Evolutionary conservation across 2,888 invertebrate genomes (phyloP), one percentile per base, ranked within the genome.

Genomic region (Pelosia muscerda): DNA sequence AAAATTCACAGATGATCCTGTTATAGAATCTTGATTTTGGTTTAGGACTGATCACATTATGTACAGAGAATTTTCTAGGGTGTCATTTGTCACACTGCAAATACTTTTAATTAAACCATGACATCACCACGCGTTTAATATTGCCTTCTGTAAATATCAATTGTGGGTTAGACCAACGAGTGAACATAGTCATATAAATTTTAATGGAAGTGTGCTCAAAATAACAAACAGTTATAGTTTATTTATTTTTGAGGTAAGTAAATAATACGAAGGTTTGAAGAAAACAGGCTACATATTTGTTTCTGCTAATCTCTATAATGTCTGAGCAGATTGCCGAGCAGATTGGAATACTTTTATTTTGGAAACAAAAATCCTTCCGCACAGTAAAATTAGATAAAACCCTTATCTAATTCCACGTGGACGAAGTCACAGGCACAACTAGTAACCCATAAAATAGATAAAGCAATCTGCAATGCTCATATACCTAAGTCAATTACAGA

Each of bases 21-120:
- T n/a, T n/a, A n/a, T n/a, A n/a, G n/a, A n/a, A n/a, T n/a, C n/a
- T n/a, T n/a, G n/a, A n/a, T n/a, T n/a, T n/a, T n/a, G n/a, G n/a
- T n/a, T n/a, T n/a, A n/a, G n/a, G n/a, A n/a, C n/a, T n/a, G n/a
- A n/a, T n/a, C n/a, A n/a, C n/a, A n/a, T n/a, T n/a, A n/a, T 49
- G 59, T 23, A 34, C 59, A 66, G 54, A 56, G 13, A 56, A 8
- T 34, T 2, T 31, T 38, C 25, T 56, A 26, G 63, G 68, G 73
- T 79, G 78, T 80, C 77, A 81, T 79, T 79, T 82, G 76, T 71
- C 79, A 78, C 76, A 77, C 74, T 81, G 78, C 78, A 73, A 83
- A 83, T 82, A 77, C 78, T 74, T 83, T 84, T 83, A 82, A 85
- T 86, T 84, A 84, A 85, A 79, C 76, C 73, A 81, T 88, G 86